Evolutionary conservation across 2,888 invertebrate genomes (phyloP).

Genomic region (Xestobium rufovillosum): DNA sequence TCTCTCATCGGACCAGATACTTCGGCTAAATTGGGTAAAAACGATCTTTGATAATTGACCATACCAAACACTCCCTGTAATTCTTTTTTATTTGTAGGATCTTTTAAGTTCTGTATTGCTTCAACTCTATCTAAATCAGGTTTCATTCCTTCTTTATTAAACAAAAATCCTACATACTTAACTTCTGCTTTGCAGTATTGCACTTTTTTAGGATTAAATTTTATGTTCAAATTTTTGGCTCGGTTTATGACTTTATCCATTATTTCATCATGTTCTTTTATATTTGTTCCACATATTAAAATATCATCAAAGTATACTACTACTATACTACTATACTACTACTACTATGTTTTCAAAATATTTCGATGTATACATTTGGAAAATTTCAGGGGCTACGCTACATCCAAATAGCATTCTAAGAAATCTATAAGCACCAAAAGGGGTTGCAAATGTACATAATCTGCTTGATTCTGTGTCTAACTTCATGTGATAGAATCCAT

Average conservation of each 20-base stretch:
- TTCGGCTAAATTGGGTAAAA: slow-evolving; percentile 11
- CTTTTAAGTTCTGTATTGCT: slow-evolving; percentile 11
- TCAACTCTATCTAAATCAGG: slow-evolving; percentile 10
- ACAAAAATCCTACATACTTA: slow-evolving; percentile 27
- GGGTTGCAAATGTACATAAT: slow-evolving; percentile 28
- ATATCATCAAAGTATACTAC: slow-evolving; percentile 33
- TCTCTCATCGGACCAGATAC: slow-evolving; percentile 7
- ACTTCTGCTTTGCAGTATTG: slow-evolving; percentile 25
- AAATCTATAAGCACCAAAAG: slow-evolving; percentile 28
- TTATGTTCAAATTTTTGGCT: slow-evolving; percentile 25
- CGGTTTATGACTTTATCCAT: slow-evolving; percentile 24
- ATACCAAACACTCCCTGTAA: slow-evolving; percentile 22
- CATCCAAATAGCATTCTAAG: too few relatives aligned
- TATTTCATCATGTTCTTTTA: slow-evolving; percentile 26
- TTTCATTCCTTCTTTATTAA: slow-evolving; percentile 9
- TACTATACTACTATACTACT: slow-evolving; percentile 24
- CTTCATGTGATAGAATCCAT: too few relatives aligned
- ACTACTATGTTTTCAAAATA: too few relatives aligned
- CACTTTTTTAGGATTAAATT: slow-evolving; percentile 30
- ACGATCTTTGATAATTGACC: slow-evolving; percentile 11
- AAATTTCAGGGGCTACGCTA: too few relatives aligned
- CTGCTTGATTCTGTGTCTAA: slow-evolving; percentile 26
- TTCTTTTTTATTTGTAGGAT: slow-evolving; percentile 18
- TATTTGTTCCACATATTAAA: slow-evolving; percentile 15
- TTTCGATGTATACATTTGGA: too few relatives aligned